Percentiles rank a stretch among this genome's conserved stretches.
These are phyloP conservation scores for Parnassius mnemosyne DNA, from an alignment of 2,888 invertebrate genomes.

Conservation along the genomic window DNA sequence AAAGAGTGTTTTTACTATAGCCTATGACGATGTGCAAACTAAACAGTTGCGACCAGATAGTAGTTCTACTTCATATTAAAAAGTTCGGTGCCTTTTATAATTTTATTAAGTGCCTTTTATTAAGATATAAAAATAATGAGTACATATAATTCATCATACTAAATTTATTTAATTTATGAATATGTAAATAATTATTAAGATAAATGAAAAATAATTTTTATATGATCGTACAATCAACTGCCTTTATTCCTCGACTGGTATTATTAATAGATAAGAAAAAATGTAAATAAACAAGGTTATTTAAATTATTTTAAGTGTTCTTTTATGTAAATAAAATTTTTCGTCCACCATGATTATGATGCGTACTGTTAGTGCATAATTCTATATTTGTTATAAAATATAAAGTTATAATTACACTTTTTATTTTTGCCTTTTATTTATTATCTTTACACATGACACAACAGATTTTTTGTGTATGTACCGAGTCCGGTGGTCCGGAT, in stretches of 20 bases:
- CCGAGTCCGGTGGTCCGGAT: neutral
- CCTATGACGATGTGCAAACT: conserved; percentile 94
- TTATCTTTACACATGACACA: neutral
- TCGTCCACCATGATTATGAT: conserved; percentile 48
- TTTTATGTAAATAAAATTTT: conserved; percentile 65
- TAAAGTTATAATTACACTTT: conserved; percentile 55
- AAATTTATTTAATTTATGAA: conserved; percentile 30
- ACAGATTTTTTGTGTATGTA: no score
- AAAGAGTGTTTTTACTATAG: conserved; percentile 95
- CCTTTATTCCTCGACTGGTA: conserved; percentile 70
- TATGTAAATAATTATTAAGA: conserved; percentile 33
- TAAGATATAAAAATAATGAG: conserved; percentile 17
- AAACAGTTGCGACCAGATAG: conserved; percentile 90
- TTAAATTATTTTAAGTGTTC: conserved; percentile 65
- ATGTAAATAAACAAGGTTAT: conserved; percentile 51
- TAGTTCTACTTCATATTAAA: conserved; percentile 84
- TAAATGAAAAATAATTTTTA: conserved; percentile 33
- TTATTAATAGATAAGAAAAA: conserved; percentile 45
- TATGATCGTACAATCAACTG: conserved; percentile 51
- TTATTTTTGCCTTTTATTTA: conserved; percentile 35
- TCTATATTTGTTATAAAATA: conserved; percentile 80
- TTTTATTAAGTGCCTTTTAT: conserved; percentile 19
- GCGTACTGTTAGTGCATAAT: conserved; percentile 62
- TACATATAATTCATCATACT: conserved; percentile 39
- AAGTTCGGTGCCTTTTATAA: conserved; percentile 55